A percentile compares a stretch with the other conserved stretches of the same genome.
Evolutionary conservation across 2,888 invertebrate species (phyloP).

Genomic region (Euproctis similis): DNA sequence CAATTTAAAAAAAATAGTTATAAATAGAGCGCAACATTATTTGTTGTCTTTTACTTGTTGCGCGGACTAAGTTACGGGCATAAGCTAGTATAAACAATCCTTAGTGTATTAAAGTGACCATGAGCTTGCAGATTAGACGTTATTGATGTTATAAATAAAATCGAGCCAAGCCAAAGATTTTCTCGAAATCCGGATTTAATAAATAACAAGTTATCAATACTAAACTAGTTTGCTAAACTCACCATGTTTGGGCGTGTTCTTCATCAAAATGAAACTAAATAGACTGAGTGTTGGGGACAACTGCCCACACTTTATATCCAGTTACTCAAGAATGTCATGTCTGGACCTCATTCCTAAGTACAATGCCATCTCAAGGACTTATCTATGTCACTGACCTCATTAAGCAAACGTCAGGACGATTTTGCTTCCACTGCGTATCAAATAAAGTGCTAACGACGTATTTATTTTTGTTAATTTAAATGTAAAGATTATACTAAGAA

Average conservation of each 20-base stretch:
- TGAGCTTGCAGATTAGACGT: too few relatives aligned
- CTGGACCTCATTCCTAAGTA: constrained; percentile 68
- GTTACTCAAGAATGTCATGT: constrained; percentile 61
- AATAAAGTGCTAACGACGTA: too few relatives aligned
- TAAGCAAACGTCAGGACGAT: constrained; percentile 25
- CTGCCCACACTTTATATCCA: constrained; percentile 67
- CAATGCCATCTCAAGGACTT: constrained; percentile 49
- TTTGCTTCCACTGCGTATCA: constrained; percentile 13
- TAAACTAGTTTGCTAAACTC: constrained; percentile 41
- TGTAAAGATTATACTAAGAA: too few relatives aligned
- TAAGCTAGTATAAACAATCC: too few relatives aligned
- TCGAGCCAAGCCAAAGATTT: too few relatives aligned
- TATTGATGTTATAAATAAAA: too few relatives aligned
- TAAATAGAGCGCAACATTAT: too few relatives aligned
- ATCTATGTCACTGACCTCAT: constrained; percentile 48
- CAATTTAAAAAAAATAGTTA: too few relatives aligned
- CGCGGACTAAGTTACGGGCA: too few relatives aligned
- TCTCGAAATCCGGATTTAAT: constrained; percentile 12
- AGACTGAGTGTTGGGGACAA: constrained; percentile 48
- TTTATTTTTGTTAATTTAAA: too few relatives aligned
- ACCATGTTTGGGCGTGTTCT: constrained; percentile 56
- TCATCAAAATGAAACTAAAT: constrained; percentile 41
- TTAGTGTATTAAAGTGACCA: too few relatives aligned
- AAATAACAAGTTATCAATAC: constrained; percentile 12
- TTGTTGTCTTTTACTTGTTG: too few relatives aligned